Conservation (phyloP, 2,888 invertebrate species). For the Hydraecia micacea region DNA sequence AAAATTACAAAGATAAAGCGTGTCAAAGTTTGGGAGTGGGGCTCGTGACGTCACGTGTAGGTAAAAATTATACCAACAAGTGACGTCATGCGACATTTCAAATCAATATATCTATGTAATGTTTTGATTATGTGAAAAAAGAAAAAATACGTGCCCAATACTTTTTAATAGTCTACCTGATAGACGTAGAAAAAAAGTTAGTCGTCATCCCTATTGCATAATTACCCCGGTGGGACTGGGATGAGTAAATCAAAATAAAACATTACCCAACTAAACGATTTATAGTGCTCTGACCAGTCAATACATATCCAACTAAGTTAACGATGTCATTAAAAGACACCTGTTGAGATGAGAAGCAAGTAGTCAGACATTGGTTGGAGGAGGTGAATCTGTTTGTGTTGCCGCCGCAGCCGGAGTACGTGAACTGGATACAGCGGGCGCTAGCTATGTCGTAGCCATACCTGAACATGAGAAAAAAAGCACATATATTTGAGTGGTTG, state of each 20-base stretch:
- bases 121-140: too few species aligned
- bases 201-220: too few species aligned
- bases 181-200: too few species aligned
- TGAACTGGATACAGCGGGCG: slow-evolving; percentile 30
- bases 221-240: too few species aligned
- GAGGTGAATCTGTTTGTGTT: slow-evolving; percentile 24
- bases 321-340: neutral
- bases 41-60: too few species aligned
- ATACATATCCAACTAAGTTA: neutral
- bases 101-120: too few species aligned
- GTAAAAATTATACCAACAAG: too few species aligned
- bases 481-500: neutral
- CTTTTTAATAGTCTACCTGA: too few species aligned
- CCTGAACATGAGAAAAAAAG: slow-evolving; percentile 1
- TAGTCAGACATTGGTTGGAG: slow-evolving; percentile 16
- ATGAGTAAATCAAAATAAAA: slow-evolving; percentile 6
- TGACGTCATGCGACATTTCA: too few species aligned
- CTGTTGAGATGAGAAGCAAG: neutral
- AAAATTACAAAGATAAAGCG: too few species aligned
- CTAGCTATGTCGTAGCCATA: slow-evolving; percentile 27
- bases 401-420: slow-evolving; percentile 38
- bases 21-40: too few species aligned
- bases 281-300: neutral
- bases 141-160: too few species aligned
- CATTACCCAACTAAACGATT: slow-evolving; percentile 11